Percentiles rank a stretch among this genome's conserved stretches.
These are phyloP conservation scores for Gymnoscopelus microlampas DNA, from an alignment of 2,797 vertebrate genomes.

Conservation along the genomic window DNA sequence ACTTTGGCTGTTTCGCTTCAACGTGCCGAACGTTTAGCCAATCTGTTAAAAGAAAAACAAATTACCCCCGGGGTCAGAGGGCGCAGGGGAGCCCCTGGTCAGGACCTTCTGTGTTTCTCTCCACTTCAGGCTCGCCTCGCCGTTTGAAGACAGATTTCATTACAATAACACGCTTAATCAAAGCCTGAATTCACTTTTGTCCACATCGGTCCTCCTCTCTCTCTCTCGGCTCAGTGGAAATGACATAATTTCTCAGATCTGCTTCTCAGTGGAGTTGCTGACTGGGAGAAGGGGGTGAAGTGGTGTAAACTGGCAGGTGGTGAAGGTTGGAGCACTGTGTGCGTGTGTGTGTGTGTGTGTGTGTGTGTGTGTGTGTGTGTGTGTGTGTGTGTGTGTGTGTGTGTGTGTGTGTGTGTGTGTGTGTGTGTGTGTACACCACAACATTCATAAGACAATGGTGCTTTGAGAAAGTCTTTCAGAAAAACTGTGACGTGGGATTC, in stretches of 20 bases:
- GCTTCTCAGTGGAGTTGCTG: conserved; percentile 52
- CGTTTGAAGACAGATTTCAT: conserved; percentile 84
- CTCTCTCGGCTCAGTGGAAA: conserved; percentile 56
- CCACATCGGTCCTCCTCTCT: conserved; percentile 49
- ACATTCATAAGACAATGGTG: conserved; percentile 34
- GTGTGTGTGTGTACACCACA: conserved; percentile 22
- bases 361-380: not conserved
- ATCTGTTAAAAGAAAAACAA: conserved; percentile 79
- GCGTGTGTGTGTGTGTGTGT: too few species aligned
- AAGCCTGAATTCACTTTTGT: conserved; percentile 74
- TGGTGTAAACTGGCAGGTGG: conserved; percentile 63
- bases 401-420: too few species aligned
- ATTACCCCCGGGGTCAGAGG: conserved; percentile 73
- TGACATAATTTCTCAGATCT: conserved; percentile 76
- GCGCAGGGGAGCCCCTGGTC: conserved; percentile 60
- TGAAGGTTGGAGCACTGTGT: conserved; percentile 37
- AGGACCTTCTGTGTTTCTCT: conserved; percentile 71
- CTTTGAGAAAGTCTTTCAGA: conserved; percentile 36
- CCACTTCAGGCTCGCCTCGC: conserved; percentile 54
- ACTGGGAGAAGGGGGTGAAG: conserved; percentile 60
- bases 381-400: not conserved
- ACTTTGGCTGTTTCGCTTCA: conserved; percentile 62
- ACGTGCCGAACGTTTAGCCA: conserved; percentile 71
- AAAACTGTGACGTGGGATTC: conserved; percentile 26
- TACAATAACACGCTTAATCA: conserved; percentile 84